A percentile compares a stretch with the other conserved stretches of the same genome.
Conservation (phyloP, 2,888 invertebrate species). For the Folsomia candida region DNA sequence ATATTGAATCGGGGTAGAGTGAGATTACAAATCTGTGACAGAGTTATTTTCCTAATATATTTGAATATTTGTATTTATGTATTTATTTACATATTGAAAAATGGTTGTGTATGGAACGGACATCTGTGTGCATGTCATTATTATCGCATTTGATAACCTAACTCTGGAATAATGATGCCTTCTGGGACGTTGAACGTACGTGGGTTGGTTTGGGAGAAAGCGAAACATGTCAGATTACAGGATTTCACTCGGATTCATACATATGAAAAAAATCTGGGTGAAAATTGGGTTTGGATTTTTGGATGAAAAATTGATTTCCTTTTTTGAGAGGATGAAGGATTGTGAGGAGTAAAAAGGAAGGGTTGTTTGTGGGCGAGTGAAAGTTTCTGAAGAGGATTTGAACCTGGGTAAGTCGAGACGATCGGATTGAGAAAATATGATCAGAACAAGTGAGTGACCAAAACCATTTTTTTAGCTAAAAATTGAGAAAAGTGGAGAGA, state of each 20-base stretch:
- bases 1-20: too few species aligned
- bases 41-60: too few species aligned
- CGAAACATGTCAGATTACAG: too few species aligned
- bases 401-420: not conserved
- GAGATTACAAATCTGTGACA: too few species aligned
- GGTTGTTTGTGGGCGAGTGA: not conserved
- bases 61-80: too few species aligned
- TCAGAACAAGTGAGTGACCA: not conserved
- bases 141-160: not conserved
- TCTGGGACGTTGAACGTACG: too few species aligned
- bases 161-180: conserved; percentile 6
- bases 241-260: too few species aligned
- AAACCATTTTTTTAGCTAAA: too few species aligned
- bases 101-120: not conserved
- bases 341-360: not conserved
- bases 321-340: not conserved
- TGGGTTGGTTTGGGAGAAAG: too few species aligned
- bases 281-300: not conserved
- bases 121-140: not conserved
- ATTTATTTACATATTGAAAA: too few species aligned
- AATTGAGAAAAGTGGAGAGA: too few species aligned
- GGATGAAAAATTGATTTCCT: conserved; percentile 7
- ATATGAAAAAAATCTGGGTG: not conserved
- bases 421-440: not conserved
- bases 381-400: not conserved